A percentile compares a stretch with the other conserved stretches of the same genome.
phyloP scores from a whole-genome alignment of 2,797 vertebrate species.

The Xenops minutus region DNA sequence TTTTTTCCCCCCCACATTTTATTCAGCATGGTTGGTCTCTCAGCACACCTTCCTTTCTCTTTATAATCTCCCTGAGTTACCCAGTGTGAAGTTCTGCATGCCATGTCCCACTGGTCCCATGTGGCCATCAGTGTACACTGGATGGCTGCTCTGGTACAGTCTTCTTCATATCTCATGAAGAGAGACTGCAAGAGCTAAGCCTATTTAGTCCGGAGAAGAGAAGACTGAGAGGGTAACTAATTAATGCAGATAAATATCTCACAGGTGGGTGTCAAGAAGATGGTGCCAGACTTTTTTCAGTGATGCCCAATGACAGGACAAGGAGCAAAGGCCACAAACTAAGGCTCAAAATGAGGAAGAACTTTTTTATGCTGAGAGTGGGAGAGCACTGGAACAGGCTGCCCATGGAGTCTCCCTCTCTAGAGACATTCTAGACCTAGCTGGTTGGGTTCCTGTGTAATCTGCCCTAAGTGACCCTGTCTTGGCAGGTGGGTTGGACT shows the following conservation, averaged over 20 bases:
- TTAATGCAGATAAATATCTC: not conserved
- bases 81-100: not conserved
- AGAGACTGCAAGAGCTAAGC: not conserved
- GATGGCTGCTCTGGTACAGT: not conserved
- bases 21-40: not conserved
- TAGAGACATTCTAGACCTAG: not conserved
- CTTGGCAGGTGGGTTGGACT: not conserved
- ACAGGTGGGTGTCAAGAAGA: not conserved
- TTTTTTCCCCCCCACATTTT: not conserved
- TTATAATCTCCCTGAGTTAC: not conserved
- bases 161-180: not conserved
- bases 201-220: not conserved
- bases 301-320: fast-evolving
- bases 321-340: not conserved
- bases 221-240: not conserved
- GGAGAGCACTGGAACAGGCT: not conserved
- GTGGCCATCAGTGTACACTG: not conserved
- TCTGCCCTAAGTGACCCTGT: too few relatives aligned
- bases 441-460: fast-evolving
- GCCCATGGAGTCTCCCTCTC: fast-evolving
- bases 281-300: not conserved
- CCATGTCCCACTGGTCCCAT: not conserved
- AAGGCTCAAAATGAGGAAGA: not conserved
- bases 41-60: not conserved
- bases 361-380: not conserved